phyloP scores from a whole-genome alignment of 2,113 vertebrate genomes.

The Galeopterus variegatus region DNA sequence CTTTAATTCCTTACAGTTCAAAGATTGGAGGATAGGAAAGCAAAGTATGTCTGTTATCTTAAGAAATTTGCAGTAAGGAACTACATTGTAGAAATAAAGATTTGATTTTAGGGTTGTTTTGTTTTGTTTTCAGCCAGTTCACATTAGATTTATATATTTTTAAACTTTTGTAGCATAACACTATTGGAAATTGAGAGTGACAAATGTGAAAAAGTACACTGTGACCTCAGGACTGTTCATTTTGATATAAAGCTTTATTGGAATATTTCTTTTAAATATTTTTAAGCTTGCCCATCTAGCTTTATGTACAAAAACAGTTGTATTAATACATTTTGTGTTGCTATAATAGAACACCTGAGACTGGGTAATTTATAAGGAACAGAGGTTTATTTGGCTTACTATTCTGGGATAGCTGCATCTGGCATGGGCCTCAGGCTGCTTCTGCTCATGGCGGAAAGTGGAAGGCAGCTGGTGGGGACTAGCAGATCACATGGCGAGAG shows the following conservation, averaged over 20 bases:
- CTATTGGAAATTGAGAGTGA: neutral
- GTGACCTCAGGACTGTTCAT: neutral
- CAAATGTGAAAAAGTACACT: neutral
- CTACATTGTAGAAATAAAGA: conserved; percentile 41
- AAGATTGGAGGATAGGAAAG: neutral
- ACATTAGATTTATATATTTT: neutral
- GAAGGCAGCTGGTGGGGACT: too few relatives aligned
- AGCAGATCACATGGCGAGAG: too few relatives aligned
- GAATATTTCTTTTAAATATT: neutral
- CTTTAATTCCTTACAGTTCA: neutral
- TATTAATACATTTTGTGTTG: too few relatives aligned
- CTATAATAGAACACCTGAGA: too few relatives aligned
- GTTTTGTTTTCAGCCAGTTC: neutral
- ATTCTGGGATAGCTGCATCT: too few relatives aligned
- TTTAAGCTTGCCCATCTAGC: neutral
- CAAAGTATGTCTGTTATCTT: neutral
- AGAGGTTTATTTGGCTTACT: too few relatives aligned
- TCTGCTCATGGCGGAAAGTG: too few relatives aligned
- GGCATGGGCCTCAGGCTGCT: too few relatives aligned
- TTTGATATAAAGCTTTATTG: neutral
- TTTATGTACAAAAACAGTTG: neutral
- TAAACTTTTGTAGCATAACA: neutral
- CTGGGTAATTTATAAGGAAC: too few relatives aligned
- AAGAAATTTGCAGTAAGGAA: neutral
- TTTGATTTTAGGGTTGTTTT: neutral